Evolutionary conservation across 2,797 vertebrate genomes (phyloP).

Genomic region (Manis crassicaudata): DNA sequence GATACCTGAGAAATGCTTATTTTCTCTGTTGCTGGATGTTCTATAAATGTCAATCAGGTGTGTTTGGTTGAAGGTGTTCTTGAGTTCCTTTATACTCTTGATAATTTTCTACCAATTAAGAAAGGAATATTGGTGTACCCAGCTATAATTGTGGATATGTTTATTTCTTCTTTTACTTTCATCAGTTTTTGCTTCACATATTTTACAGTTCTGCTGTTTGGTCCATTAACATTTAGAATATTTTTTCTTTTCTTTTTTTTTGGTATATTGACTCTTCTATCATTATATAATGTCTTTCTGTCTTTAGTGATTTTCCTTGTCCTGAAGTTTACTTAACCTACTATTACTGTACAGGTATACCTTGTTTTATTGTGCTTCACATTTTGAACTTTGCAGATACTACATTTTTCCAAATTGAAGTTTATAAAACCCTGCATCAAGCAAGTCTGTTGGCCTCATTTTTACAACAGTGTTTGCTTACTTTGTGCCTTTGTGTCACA

Average conservation of each 20-base stretch:
- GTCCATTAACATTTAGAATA: not conserved
- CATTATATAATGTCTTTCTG: not conserved
- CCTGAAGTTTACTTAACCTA: not conserved
- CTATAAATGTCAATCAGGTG: not conserved
- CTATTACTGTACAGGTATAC: not conserved
- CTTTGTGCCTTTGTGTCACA: no score
- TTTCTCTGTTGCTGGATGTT: not conserved
- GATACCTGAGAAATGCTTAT: not conserved
- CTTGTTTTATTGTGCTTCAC: no score
- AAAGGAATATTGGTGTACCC: not conserved
- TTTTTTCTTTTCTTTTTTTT: not conserved
- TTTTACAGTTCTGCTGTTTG: not conserved
- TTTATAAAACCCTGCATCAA: no score
- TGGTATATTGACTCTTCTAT: not conserved
- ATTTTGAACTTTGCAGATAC: no score
- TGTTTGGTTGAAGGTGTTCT: rapidly evolving
- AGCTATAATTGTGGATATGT: not conserved
- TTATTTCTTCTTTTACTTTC: not conserved
- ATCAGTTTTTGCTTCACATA: not conserved
- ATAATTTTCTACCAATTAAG: not conserved
- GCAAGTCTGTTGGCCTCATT: no score
- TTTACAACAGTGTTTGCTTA: no score
- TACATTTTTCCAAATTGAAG: no score
- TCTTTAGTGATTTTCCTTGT: not conserved
- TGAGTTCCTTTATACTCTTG: not conserved